phyloP scores from a whole-genome alignment of 2,797 vertebrate species.

The Lacerta viridis region DNA sequence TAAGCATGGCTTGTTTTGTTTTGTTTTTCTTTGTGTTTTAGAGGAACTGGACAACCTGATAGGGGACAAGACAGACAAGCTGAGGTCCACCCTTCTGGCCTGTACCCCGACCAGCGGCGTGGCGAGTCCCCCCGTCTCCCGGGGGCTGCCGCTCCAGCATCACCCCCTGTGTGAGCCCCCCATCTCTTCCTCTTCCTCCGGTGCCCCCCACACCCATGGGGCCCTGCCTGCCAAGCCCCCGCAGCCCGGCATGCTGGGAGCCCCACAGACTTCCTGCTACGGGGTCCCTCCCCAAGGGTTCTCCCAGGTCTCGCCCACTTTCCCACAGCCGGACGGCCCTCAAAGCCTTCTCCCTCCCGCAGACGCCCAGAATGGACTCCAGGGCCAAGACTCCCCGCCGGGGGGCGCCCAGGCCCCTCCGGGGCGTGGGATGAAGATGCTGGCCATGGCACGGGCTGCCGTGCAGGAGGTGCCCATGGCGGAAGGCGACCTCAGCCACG shows the following conservation, averaged over 20 bases:
- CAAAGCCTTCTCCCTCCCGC: conserved; percentile 72
- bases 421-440: conserved; percentile 76
- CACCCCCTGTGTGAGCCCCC: conserved; percentile 56
- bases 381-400: conserved; percentile 83
- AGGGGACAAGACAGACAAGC: conserved; percentile 87
- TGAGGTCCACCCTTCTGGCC: conserved; percentile 70
- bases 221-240: conserved; percentile 77
- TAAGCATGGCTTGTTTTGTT: too few species aligned
- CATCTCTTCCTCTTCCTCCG: conserved; percentile 57
- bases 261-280: conserved; percentile 76
- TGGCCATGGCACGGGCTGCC: conserved; percentile 78
- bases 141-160: conserved; percentile 68
- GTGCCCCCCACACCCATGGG: conserved; percentile 65
- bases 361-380: conserved; percentile 77
- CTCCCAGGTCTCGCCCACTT: conserved; percentile 78
- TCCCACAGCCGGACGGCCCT: conserved; percentile 74
- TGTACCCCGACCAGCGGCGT: conserved; percentile 66
- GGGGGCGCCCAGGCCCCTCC: conserved; percentile 86
- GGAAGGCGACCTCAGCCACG: conserved; percentile 89
- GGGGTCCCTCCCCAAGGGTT: conserved; percentile 75
- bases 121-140: conserved; percentile 68
- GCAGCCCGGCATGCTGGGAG: conserved; percentile 70
- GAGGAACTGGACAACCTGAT: conserved; percentile 93
- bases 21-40: conserved; percentile 63
- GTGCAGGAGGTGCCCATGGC: conserved; percentile 86